Conservation (phyloP, 2,888 invertebrate genomes). For the Pristionchus arcanus region DNA sequence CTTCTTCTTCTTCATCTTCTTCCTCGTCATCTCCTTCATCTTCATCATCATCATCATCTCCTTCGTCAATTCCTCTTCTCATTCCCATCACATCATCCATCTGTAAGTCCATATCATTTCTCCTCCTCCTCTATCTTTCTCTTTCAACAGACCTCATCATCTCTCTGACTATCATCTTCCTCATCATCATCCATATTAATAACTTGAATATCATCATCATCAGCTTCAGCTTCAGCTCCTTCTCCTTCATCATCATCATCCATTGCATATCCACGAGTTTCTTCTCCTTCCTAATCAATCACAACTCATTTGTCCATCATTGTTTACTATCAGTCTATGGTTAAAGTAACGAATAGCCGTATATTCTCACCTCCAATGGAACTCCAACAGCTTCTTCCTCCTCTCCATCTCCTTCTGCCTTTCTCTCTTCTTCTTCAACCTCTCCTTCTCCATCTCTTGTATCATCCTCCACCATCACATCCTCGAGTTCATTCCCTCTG, state of each 20-base stretch:
- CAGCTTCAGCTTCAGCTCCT: slow-evolving; percentile 1
- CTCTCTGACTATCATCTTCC: slow-evolving; percentile 30
- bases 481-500: slow-evolving; percentile 23
- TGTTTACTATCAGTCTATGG: not conserved
- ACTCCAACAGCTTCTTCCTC: not conserved
- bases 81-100: not conserved
- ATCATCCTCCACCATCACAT: slow-evolving; percentile 29
- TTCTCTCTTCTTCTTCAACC: slow-evolving; percentile 19
- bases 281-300: slow-evolving; percentile 1
- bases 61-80: not conserved
- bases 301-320: not conserved
- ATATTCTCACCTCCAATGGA: not conserved
- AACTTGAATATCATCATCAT: slow-evolving; percentile 2
- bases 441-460: slow-evolving; percentile 42
- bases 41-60: slow-evolving; percentile 1
- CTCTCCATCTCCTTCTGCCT: not conserved
- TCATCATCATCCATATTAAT: not conserved
- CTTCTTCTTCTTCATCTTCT: slow-evolving; percentile 26
- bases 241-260: slow-evolving; percentile 22
- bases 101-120: not conserved
- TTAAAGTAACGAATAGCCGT: not conserved
- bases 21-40: not conserved
- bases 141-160: slow-evolving; percentile 11
- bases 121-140: not conserved
- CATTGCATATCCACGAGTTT: not conserved